Evolutionary conservation across 2,888 invertebrate genomes (phyloP).

Genomic region (Rhamphomyia laevipes): DNA sequence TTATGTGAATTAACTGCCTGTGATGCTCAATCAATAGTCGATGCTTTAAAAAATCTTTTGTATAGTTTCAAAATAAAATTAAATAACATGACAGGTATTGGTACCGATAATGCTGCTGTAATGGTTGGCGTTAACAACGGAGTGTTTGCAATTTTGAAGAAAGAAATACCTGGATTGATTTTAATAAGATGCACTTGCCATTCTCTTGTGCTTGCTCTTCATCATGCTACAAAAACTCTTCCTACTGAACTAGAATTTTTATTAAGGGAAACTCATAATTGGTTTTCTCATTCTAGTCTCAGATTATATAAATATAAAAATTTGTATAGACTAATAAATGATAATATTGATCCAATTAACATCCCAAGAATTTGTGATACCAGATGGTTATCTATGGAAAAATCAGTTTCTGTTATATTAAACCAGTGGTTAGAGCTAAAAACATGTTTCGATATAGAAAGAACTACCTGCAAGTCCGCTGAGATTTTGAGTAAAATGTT

Average conservation of each 20-base stretch:
- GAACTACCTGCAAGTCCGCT: neutral
- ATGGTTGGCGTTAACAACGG: constrained; percentile 6
- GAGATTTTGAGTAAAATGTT: neutral
- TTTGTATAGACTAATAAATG: constrained; percentile 17
- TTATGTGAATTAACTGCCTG: neutral
- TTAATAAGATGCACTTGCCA: constrained; percentile 3
- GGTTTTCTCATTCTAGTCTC: neutral
- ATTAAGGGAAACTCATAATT: constrained; percentile 15
- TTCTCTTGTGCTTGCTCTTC: neutral
- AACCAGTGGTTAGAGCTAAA: constrained; percentile 1
- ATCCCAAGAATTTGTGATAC: constrained; percentile 16
- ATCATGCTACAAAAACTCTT: neutral
- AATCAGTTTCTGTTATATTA: neutral
- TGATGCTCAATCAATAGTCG: neutral
- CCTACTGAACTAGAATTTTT: constrained; percentile 3
- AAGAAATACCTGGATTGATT: neutral
- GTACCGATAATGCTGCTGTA: constrained; percentile 5
- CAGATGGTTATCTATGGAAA: constrained; percentile 19
- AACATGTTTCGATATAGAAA: neutral
- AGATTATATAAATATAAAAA: constrained; percentile 14
- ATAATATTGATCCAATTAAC: constrained; percentile 18
- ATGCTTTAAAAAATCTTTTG: neutral
- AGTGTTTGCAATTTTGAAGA: neutral
- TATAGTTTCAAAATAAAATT: neutral
- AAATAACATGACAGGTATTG: neutral